A percentile compares a stretch with the other conserved stretches of the same genome.
Evolutionary conservation across 2,888 invertebrate species (phyloP).

Genomic region (Acanthococcus lagerstroemiae): DNA sequence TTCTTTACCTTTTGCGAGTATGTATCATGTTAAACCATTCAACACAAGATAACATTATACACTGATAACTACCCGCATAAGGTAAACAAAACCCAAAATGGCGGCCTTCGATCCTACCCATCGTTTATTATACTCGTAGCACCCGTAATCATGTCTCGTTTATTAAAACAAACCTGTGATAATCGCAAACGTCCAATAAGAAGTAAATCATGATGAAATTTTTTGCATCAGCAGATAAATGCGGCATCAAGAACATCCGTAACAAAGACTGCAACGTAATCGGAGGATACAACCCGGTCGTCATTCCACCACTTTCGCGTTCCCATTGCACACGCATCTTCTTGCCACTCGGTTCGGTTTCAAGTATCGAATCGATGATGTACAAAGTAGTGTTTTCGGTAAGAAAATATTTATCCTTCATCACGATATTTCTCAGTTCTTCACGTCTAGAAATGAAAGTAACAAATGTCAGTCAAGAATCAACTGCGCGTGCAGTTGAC

Average conservation of each 20-base stretch:
- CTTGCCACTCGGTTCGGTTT: slow-evolving; percentile 50
- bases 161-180: slow-evolving; percentile 53
- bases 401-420: slow-evolving; percentile 14
- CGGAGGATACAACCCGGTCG: slow-evolving; percentile 64
- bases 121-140: too few species aligned
- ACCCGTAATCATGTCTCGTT: too few species aligned
- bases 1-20: too few species aligned
- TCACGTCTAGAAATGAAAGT: slow-evolving; percentile 31
- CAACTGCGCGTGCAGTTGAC: too few species aligned
- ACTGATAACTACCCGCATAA: too few species aligned
- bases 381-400: slow-evolving; percentile 42
- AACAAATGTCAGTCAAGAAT: background rate
- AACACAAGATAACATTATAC: too few species aligned
- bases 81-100: too few species aligned
- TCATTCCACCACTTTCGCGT: slow-evolving; percentile 45
- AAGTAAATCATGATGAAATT: slow-evolving; percentile 71
- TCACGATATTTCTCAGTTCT: slow-evolving; percentile 23
- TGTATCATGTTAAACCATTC: too few species aligned
- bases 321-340: slow-evolving; percentile 49
- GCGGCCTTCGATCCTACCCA: too few species aligned
- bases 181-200: slow-evolving; percentile 66
- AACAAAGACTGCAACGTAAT: slow-evolving; percentile 68
- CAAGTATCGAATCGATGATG: slow-evolving; percentile 60
- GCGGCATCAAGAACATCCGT: slow-evolving; percentile 60
- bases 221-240: slow-evolving; percentile 57